Conservation (phyloP, 2,888 invertebrate genomes). For the Petrolisthes cinctipes region DNA sequence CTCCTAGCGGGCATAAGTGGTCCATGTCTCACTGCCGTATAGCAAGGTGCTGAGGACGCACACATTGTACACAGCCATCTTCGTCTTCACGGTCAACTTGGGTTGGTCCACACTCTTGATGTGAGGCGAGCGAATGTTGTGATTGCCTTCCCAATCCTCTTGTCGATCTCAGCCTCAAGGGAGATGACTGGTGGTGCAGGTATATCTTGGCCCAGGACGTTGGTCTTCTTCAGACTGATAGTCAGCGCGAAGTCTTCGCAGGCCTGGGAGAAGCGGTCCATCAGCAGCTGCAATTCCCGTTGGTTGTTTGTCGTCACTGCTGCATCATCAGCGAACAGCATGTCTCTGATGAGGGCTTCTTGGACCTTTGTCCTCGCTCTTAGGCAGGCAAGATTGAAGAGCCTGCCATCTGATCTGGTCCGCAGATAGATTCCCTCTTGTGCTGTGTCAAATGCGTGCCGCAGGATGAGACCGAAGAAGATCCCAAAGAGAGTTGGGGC, state of each 20-base stretch:
- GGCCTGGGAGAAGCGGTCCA: no score
- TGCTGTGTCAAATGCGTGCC: conserved; percentile 17
- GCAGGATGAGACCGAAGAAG: conserved; percentile 24
- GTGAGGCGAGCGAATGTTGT: conserved; percentile 14
- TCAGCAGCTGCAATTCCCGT: no score
- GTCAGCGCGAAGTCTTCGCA: no score
- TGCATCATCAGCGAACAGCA: no score
- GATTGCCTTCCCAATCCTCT: conserved; percentile 3
- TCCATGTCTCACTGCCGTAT: conserved; percentile 25
- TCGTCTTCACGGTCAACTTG: not conserved
- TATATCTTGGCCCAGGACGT: no score
- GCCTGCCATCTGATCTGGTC: conserved; percentile 7
- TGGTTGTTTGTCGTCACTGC: no score
- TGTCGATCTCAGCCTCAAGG: conserved; percentile 12
- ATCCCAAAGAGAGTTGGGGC: conserved; percentile 35
- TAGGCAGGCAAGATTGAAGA: conserved; percentile 21
- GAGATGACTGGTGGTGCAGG: no score
- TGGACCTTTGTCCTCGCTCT: conserved; percentile 19
- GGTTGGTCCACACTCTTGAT: conserved; percentile 8
- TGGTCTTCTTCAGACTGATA: no score
- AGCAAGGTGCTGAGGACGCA: conserved; percentile 22
- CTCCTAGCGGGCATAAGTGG: conserved; percentile 14
- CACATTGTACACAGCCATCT: conserved; percentile 25
- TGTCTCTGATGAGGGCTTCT: no score
- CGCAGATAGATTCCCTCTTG: conserved; percentile 2